phyloP scores from a whole-genome alignment of 2,888 invertebrate species.

The Hoplodrina blanda region DNA sequence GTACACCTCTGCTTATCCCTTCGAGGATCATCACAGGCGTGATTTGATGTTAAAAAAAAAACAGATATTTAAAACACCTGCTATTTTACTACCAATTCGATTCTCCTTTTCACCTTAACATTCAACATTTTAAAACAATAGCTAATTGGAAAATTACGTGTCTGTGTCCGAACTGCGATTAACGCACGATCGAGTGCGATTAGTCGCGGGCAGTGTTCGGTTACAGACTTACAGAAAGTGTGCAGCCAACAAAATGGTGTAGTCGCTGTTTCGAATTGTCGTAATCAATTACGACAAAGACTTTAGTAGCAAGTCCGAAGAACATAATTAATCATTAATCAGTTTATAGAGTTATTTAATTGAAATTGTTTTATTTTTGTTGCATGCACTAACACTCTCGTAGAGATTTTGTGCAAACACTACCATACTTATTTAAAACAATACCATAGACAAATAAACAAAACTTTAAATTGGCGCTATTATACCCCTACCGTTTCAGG shows the following conservation, averaged over 20 bases:
- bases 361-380: background rate
- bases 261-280: constrained; percentile 14
- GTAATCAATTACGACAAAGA: constrained; percentile 35
- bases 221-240: constrained; percentile 39
- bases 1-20: too few species aligned
- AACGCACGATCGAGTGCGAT: constrained; percentile 56
- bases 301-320: background rate
- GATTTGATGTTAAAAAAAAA: too few species aligned
- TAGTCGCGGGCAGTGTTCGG: constrained; percentile 51
- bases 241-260: constrained; percentile 30
- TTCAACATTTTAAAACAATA: constrained; percentile 48
- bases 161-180: constrained; percentile 41
- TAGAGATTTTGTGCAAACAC: too few species aligned
- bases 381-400: too few species aligned
- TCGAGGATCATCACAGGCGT: too few species aligned
- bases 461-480: too few species aligned
- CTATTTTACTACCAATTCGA: background rate
- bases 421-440: too few species aligned
- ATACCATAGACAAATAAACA: too few species aligned
- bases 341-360: background rate
- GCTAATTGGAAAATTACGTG: constrained; percentile 52
- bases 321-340: background rate
- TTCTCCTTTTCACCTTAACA: constrained; percentile 27
- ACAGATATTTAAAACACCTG: background rate
- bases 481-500: too few species aligned